phyloP scores from a whole-genome alignment of 2,113 vertebrate genomes.

The Calyptomena viridis region DNA sequence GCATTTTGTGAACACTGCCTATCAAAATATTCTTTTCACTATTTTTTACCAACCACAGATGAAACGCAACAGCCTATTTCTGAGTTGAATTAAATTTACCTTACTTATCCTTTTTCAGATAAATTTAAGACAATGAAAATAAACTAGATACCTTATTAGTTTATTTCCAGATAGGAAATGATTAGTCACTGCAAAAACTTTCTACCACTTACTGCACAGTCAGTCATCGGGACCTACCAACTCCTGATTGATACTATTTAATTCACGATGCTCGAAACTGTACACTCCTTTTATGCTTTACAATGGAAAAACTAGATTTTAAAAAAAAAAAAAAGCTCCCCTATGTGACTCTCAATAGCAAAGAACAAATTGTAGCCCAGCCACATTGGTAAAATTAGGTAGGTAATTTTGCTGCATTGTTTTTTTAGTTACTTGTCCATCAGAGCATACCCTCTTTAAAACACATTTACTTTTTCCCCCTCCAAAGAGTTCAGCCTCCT shows the following conservation, averaged over 20 bases:
- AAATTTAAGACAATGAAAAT: neutral
- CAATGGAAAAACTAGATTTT: neutral
- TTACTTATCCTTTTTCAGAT: neutral
- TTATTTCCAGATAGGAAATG: neutral
- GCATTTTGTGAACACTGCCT: neutral
- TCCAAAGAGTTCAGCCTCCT: neutral
- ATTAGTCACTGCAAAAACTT: neutral
- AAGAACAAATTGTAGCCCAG: neutral
- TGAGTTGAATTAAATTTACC: neutral
- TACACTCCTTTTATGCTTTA: neutral
- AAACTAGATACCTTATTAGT: neutral
- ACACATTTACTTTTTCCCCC: neutral
- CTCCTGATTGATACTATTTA: neutral
- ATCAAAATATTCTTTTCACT: neutral
- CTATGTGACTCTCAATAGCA: neutral
- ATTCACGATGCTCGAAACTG: neutral
- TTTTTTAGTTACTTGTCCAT: neutral
- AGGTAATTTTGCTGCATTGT: neutral
- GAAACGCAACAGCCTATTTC: neutral
- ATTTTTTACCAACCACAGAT: neutral
- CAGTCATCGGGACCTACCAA: neutral
- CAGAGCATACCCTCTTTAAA: neutral
- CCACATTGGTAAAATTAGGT: neutral
- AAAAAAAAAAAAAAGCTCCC: neutral
- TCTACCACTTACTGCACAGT: neutral